Base-by-base conservation (phyloP, 1,140 invertebrate genomes). In the Neodiprion pinetum region DNA sequence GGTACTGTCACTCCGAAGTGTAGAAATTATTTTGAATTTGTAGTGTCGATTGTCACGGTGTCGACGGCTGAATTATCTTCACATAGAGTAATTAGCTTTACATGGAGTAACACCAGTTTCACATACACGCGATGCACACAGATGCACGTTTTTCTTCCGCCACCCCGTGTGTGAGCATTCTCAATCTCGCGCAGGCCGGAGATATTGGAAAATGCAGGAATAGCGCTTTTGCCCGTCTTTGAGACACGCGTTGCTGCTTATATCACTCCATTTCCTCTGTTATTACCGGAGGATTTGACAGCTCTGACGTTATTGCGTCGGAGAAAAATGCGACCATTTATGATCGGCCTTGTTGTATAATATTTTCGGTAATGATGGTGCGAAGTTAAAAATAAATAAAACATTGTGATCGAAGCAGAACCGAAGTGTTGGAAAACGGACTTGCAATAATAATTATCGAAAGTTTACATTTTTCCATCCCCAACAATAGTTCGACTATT, bases 201-300 rank as follows among this genome's bases (percentile, higher is more conserved):
- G 53, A 61, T 61, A 61, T 61, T 9, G 53, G 53, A 61, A 61
- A 61, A 61, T 61, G 53, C n/a, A 17, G 53, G 53, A 61, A 61
- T 17, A 61, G 11, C 53, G 53, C n/a, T 61, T 61, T 61, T 61
- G 5, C 9, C 11, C 53, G n/a, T 61, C 53, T 61, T 61, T 61
- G 53, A 61, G 53, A 61, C 53, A 61, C 53, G 53, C 53, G 53
- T 61, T 17, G 53, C 53, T 9, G 53, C 5, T 61, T 61, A 61
- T 61, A 61, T 61, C 53, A 17, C 53, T 61, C 53, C 53, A 61
- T 61, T 61, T 61, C 53, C 53, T 61, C 53, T 61, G 53, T 61
- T 61, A 61, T 61, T 61, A 61, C 53, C 53, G 11, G n/a, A 61
- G 53, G 53, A 61, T 61, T 61, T 61, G 53, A 61, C 53, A 61